Base-by-base conservation (phyloP, 2,888 invertebrate genomes). In the Mesorhabditis spiculigera region DNA sequence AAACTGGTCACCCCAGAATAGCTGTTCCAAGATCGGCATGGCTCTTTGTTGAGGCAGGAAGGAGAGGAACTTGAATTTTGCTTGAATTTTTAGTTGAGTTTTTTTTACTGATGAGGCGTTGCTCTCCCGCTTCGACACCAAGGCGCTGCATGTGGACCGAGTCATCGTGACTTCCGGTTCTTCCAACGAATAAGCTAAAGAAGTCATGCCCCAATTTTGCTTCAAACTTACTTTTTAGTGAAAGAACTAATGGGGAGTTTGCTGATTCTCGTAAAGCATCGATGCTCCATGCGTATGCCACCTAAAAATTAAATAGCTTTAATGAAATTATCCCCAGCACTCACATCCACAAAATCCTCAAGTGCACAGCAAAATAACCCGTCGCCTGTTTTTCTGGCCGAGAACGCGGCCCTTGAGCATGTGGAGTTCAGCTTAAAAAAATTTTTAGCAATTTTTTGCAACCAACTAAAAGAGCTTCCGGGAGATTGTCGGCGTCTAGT, bases 1-100 rank as follows among this genome's bases (percentile, higher is more conserved):
- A 16, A 64, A 64, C 16, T 62, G 63, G 67, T 78, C 78, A 10
- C 78, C 78, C 76, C 75, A 78, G 61, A 77, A 78, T 4, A 78
- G 69, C 62, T 78, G 78, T 65, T 78, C 74, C 16, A 78, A 71
- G 10, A 78, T 71, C 8, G 78, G 78, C 28, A 78, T 69, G 43
- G 78, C 73, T 16, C 70, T 63, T 8, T 75, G 71, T 8, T 72
- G 45, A 5, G 63, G 71, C 4, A 69, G 67, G n/a, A 50, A 61
- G 3, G 68, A 73, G 13, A 68, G 66, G 5, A 71, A 45, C 5
- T 70, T 70, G 13, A 73, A 66, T 5, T 68, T 68, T 10, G 72
- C 68, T 5, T 28, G 3, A 28, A 28, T 28, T 1, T 28, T 28
- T 28, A 28, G 28, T 28, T 1, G 28, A 28, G 28, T 28, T 28